Evolutionary conservation across 2,888 invertebrate species (phyloP).

Genomic region (Pollenia amentaria): DNA sequence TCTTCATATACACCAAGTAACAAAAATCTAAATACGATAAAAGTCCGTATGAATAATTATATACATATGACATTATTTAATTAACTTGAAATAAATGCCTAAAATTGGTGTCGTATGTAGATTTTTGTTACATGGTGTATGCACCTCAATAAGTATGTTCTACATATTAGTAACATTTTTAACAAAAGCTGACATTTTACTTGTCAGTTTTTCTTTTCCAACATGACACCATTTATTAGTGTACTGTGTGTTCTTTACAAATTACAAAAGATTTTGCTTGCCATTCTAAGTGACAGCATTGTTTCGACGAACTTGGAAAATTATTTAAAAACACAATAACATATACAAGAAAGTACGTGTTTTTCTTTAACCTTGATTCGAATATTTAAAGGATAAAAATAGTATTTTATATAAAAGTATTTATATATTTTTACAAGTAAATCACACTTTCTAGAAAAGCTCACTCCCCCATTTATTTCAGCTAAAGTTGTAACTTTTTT

Average conservation of each 20-base stretch:
- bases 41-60: too few relatives aligned
- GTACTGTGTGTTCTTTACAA: not conserved
- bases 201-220: not conserved
- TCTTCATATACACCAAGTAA: too few relatives aligned
- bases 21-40: too few relatives aligned
- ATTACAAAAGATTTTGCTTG: not conserved
- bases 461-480: too few relatives aligned
- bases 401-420: too few relatives aligned
- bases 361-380: not conserved
- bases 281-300: not conserved
- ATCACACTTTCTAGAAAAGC: too few relatives aligned
- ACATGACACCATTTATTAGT: not conserved
- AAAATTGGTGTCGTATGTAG: too few relatives aligned
- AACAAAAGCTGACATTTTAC: slow-evolving; percentile 29
- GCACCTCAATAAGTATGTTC: not conserved
- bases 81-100: too few relatives aligned
- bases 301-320: not conserved
- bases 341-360: not conserved
- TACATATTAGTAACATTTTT: not conserved
- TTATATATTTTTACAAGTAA: too few relatives aligned
- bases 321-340: not conserved
- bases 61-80: too few relatives aligned
- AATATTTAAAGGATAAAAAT: too few relatives aligned
- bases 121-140: not conserved
- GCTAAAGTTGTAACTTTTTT: not conserved